These are phyloP conservation scores for Cygnus atratus DNA, from an alignment of 2,113 vertebrate species.

Conservation along the genomic window DNA sequence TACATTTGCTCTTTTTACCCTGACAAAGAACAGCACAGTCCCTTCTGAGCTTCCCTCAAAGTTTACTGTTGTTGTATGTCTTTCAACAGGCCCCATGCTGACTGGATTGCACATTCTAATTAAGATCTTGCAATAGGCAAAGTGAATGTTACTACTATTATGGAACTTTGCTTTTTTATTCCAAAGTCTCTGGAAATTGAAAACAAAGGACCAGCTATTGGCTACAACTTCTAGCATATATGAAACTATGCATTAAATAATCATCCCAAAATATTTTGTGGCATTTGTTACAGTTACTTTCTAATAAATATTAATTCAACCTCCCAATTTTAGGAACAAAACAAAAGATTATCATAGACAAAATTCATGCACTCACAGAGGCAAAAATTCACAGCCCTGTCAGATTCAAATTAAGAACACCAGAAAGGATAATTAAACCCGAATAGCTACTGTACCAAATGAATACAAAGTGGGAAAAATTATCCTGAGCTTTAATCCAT, in stretches of 20 bases:
- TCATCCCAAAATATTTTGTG: neutral
- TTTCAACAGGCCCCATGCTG: neutral
- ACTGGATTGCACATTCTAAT: neutral
- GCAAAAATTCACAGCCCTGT: neutral
- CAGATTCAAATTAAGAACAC: constrained; percentile 29
- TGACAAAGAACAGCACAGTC: neutral
- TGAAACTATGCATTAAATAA: neutral
- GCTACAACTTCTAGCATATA: neutral
- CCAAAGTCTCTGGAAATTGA: neutral
- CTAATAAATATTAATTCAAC: constrained; percentile 33
- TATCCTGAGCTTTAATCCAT: neutral
- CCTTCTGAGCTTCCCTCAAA: neutral
- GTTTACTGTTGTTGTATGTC: neutral
- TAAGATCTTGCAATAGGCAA: neutral
- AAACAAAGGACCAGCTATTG: neutral
- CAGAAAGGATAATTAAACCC: constrained; percentile 34
- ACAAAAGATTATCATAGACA: neutral
- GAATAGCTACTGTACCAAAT: neutral
- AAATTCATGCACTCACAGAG: neutral
- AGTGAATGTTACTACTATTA: neutral
- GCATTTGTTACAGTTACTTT: neutral
- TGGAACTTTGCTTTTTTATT: neutral
- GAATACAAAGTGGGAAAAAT: neutral
- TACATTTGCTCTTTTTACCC: neutral
- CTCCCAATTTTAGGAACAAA: neutral